Evolutionary conservation across 2,888 invertebrate genomes (phyloP).

Genomic region (Willowsia nigromaculata): DNA sequence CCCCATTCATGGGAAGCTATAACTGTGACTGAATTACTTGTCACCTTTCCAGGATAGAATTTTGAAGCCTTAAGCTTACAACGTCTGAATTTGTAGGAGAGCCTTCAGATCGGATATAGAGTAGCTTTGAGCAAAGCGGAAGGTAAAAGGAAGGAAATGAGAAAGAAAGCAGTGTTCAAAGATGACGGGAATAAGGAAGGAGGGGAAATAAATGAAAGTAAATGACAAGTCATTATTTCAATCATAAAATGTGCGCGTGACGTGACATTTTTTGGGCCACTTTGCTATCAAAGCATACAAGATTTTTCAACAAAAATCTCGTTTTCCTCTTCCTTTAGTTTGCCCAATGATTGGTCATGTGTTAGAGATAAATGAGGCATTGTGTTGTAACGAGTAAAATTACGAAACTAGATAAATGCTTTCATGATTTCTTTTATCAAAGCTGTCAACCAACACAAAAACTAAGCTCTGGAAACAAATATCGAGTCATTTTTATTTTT

Average conservation of each 20-base stretch:
- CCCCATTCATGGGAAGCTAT: neutral
- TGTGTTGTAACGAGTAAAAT: neutral
- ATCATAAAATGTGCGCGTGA: constrained; percentile 44
- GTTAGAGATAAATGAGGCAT: neutral
- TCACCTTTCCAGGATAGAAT: neutral
- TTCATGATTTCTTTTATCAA: neutral
- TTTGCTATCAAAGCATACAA: neutral
- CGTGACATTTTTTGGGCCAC: neutral
- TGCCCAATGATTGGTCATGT: neutral
- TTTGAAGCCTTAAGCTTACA: neutral
- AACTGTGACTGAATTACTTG: neutral
- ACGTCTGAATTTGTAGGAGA: neutral
- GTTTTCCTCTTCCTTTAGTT: neutral
- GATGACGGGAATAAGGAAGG: neutral
- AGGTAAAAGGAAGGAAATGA: neutral
- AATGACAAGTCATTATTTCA: constrained; percentile 48
- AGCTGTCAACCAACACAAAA: neutral
- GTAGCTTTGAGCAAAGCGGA: neutral
- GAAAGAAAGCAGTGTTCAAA: too few relatives aligned
- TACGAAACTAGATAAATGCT: neutral
- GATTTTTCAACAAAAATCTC: neutral
- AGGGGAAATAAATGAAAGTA: constrained; percentile 26
- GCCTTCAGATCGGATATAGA: too few relatives aligned
- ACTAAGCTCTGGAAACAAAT: neutral
- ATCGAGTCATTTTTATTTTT: neutral